Evolutionary conservation across 2,797 vertebrate species (phyloP), one percentile per base, ranked within the genome.

Genomic region (Anniella stebbinsi): DNA sequence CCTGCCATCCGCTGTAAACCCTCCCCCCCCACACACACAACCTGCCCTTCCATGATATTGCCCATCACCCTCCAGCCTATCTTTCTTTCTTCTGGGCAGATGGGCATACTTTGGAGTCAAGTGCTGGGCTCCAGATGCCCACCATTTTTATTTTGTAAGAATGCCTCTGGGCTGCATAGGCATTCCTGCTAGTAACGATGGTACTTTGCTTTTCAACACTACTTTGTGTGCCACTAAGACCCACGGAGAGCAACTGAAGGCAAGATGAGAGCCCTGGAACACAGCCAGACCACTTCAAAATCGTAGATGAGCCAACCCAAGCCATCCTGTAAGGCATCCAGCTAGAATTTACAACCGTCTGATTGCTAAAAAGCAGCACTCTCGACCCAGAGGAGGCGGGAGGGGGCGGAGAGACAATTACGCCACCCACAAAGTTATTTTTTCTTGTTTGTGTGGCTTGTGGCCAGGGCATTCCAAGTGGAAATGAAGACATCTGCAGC

Each of bases 351-450:
- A 94, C 87, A 91, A 95, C 87, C 72, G 92, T 86, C 70, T 90
- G 90, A 93, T 91, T 93, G 90, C 91, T 93, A 90, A 91, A 60
- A 95, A 93, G 87, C 23, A 57, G 0, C 92, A 89, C 86, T 86
- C 80, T 90, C 89, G 45, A 83, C 91, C 90, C 84, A 90, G 36
- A 80, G 21, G 41, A 92, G 93, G 51, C 7, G 60, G 15, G 67
- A 23, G 18, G 13, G 75, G 41, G 28, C 33, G 25, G 67, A n/a
- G 18, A 23, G 75, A 93, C 87, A 87, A 87, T 92, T 92, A 94
- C 88, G 86, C 95, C 95, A 95, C 94, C 94, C 94, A 95, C 75
- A 1, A 51, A 84, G 92, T 89, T 95, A 90, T 84, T 91, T 94
- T 91, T 92, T 86, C 91, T 86, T 80, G 70, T 89, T 80, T 36